These are phyloP conservation scores for Phenganax marumi DNA, from an alignment of 92 coral and sea anemone species.

Conservation along the genomic window DNA sequence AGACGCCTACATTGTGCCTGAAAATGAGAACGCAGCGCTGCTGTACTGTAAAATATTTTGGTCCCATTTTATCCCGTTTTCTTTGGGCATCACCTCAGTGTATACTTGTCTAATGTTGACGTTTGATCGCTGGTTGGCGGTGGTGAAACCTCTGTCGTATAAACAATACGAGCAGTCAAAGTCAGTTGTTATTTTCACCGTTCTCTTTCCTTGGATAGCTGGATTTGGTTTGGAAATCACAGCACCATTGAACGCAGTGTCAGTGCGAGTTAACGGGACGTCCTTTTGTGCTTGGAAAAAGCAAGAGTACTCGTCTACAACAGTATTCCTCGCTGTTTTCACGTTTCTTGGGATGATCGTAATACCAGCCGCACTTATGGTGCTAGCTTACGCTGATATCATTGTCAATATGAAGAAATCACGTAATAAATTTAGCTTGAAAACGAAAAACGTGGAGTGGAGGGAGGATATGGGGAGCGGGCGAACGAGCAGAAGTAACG, in stretches of 20 bases:
- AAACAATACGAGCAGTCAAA: not conserved
- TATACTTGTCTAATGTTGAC: constrained; percentile 26
- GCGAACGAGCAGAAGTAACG: too few species aligned
- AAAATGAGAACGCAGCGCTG: not conserved
- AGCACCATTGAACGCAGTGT: not conserved
- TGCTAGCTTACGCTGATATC: constrained; percentile 62
- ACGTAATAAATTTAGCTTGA: constrained; percentile 20
- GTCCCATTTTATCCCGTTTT: constrained; percentile 20
- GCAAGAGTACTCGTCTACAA: not conserved
- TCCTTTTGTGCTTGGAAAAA: constrained; percentile 16
- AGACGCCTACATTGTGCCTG: not conserved
- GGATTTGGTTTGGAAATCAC: not conserved
- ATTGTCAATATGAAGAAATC: constrained; percentile 55
- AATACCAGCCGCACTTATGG: constrained; percentile 64
- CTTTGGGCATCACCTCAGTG: constrained; percentile 23
- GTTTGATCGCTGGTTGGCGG: constrained; percentile 35
- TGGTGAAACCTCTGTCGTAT: constrained; percentile 7
- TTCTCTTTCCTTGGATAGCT: constrained; percentile 9
- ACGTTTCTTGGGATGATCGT: constrained; percentile 14
- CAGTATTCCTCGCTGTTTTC: not conserved
- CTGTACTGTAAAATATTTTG: constrained; percentile 19
- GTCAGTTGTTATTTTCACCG: not conserved
- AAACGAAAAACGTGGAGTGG: not conserved
- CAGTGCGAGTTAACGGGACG: not conserved
- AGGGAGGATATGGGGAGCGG: too few species aligned